A percentile compares a stretch with the other conserved stretches of the same genome.
phyloP scores from a whole-genome alignment of 2,888 invertebrate species.

The Lepetodrilus schrolli region DNA sequence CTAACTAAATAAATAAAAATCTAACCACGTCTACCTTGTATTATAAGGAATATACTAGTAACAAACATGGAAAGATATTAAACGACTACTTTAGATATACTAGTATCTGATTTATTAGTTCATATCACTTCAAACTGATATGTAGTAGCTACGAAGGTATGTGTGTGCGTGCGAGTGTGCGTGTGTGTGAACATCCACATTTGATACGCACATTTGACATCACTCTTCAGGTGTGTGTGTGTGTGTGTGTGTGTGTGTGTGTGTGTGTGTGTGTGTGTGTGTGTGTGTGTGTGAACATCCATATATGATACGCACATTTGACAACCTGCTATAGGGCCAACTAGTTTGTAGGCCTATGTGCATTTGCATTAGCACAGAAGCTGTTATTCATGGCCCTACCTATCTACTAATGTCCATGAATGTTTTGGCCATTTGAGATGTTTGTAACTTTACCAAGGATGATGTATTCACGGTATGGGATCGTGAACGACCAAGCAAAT shows the following conservation, averaged over 20 bases:
- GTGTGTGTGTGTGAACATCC: not conserved
- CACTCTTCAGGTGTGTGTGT: slow-evolving; percentile 16
- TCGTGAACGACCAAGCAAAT: too few species aligned
- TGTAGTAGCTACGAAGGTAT: not conserved
- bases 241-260: not conserved
- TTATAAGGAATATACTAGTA: too few species aligned
- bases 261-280: slow-evolving; percentile 16
- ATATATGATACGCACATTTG: not conserved
- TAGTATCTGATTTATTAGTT: too few species aligned
- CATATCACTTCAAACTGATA: not conserved
- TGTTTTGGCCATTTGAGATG: too few species aligned
- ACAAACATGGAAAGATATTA: too few species aligned
- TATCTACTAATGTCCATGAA: too few species aligned
- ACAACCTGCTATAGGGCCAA: not conserved
- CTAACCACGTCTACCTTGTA: too few species aligned
- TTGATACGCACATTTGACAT: slow-evolving; percentile 10
- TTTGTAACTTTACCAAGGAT: too few species aligned
- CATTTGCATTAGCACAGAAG: not conserved
- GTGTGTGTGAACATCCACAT: not conserved
- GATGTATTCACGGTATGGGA: too few species aligned
- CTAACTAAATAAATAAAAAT: too few species aligned
- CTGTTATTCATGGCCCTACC: too few species aligned
- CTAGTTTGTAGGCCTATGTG: not conserved
- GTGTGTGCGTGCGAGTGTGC: slow-evolving; percentile 8
- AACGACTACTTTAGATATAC: too few species aligned